A percentile compares a stretch with the other conserved stretches of the same genome.
These are phyloP conservation scores for Saturnia japonica DNA, from an alignment of 2,888 invertebrate species.

Conservation along the genomic window DNA sequence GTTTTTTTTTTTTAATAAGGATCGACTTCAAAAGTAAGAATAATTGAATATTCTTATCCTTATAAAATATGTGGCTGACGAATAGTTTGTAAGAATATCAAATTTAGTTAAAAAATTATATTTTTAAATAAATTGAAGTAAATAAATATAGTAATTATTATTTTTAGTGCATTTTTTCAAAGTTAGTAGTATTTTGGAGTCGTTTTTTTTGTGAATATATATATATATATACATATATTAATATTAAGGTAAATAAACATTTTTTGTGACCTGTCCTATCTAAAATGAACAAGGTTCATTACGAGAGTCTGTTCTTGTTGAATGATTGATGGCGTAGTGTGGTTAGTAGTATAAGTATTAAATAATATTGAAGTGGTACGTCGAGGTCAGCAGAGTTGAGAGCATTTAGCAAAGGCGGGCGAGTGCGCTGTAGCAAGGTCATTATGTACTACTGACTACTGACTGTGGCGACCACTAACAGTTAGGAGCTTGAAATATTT, in stretches of 20 bases:
- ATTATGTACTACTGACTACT: conserved; percentile 16
- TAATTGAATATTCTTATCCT: too few relatives aligned
- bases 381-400: conserved; percentile 19
- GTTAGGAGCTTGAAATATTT: conserved; percentile 10
- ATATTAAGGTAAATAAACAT: neutral
- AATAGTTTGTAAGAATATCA: too few relatives aligned
- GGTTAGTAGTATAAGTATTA: conserved; percentile 4
- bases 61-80: too few relatives aligned
- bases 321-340: conserved; percentile 15
- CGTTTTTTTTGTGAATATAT: neutral
- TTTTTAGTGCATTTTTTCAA: too few relatives aligned
- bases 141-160: too few relatives aligned
- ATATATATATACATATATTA: neutral
- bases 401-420: conserved; percentile 16
- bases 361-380: conserved; percentile 14
- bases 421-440: conserved; percentile 19
- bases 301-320: neutral
- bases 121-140: too few relatives aligned
- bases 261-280: neutral
- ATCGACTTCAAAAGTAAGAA: too few relatives aligned
- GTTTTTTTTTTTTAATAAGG: too few relatives aligned
- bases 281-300: neutral
- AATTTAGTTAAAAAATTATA: too few relatives aligned
- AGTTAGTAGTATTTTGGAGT: too few relatives aligned
- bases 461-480: neutral